Base-by-base conservation (phyloP, 2,888 invertebrate species). In the Cephus nigrinus region DNA sequence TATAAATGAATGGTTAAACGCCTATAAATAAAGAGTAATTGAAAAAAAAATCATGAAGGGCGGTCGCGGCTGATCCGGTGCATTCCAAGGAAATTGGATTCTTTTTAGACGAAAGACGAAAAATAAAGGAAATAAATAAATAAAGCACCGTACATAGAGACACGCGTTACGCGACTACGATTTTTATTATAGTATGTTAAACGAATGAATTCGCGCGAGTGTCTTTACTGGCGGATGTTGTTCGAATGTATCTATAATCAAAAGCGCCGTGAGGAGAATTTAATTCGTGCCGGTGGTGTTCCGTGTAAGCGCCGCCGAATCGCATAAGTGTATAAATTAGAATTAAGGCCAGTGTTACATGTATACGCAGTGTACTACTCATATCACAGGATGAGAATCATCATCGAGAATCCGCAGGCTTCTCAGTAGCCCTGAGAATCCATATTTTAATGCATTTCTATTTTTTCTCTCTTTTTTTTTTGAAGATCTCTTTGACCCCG, bases 271-370 rank as follows among this genome's bases (percentile, higher is more conserved):
- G 23, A 55, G 55, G 23, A 55, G 55, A 23, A 55, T 55, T 55
- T 55, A 55, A 55, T 55, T 55, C 55, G 55, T 55, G 23, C 55
- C 55, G 55, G 55, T 55, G 55, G 55, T 55, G 55, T 55, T 55
- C 55, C 23, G 55, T 55, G 23, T 55, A 55, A 55, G 55, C 55
- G 55, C 55, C 55, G 55, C 55, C 55, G 55, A 55, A 55, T 55
- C 23, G 84, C 83, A 80, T 80, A 76, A 72, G 55, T 89, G 90
- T 90, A 91, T 88, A 91, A 90, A 91, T 89, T 91, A 91, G 90
- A 86, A 87, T 90, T 91, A 91, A 91, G 91, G 91, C 90, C 90
- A 91, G 91, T 91, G 90, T 91, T 91, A 90, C 88, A 88, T 91
- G 90, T 91, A 91, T 91, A 91, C 91, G 91, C 90, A 91, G 87